phyloP scores from a whole-genome alignment of 2,797 vertebrate species.

The Momotus momota region DNA sequence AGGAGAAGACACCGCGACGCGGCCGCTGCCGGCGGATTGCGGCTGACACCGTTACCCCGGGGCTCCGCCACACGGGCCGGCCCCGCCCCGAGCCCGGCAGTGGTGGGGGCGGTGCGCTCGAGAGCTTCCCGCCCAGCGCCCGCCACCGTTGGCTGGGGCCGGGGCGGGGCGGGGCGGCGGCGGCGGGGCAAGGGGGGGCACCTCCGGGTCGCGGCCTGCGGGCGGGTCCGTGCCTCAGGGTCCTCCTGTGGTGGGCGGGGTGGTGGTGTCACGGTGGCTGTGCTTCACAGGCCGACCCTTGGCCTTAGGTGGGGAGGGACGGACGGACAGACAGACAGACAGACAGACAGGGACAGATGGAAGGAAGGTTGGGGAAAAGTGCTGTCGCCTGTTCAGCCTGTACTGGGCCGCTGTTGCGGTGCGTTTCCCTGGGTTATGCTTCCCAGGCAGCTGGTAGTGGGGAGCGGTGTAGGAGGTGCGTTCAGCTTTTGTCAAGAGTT shows the following conservation, averaged over 20 bases:
- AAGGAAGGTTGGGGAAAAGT: not conserved
- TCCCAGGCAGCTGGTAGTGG: not conserved
- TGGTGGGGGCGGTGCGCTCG: not conserved
- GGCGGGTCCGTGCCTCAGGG: fast-evolving
- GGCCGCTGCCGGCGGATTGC: not conserved
- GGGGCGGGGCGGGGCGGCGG: not conserved
- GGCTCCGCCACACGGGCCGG: too few relatives aligned
- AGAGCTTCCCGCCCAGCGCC: not conserved
- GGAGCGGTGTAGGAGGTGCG: too few relatives aligned
- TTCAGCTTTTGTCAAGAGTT: too few relatives aligned
- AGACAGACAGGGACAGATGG: not conserved
- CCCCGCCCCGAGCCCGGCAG: not conserved
- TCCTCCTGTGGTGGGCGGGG: too few relatives aligned
- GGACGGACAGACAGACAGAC: too few relatives aligned
- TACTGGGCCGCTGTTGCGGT: not conserved
- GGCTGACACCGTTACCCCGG: not conserved
- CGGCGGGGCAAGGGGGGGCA: too few relatives aligned
- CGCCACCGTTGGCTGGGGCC: not conserved
- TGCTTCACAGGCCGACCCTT: too few relatives aligned
- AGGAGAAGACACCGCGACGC: not conserved
- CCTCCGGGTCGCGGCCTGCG: not conserved
- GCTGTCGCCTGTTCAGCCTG: not conserved
- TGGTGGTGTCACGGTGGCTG: too few relatives aligned
- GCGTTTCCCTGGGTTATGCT: not conserved
- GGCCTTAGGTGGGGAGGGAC: not conserved